A percentile compares a stretch with the other conserved stretches of the same genome.
Evolutionary conservation across 2,113 vertebrate genomes (phyloP).

Genomic region (Chaenogobius annularis): DNA sequence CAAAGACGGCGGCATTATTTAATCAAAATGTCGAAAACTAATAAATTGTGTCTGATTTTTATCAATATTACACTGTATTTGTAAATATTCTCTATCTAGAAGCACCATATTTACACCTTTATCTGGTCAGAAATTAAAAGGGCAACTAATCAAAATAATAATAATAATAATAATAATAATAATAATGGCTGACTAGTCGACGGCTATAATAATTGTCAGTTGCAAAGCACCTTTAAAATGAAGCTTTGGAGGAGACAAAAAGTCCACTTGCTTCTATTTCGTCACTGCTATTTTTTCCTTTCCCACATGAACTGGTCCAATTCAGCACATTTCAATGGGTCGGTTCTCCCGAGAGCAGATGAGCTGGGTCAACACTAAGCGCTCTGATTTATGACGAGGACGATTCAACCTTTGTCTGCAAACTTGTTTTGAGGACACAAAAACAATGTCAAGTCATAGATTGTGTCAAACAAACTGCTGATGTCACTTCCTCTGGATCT

Average conservation of each 20-base stretch:
- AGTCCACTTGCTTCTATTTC: slow-evolving; percentile 18
- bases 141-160: no score
- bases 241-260: not conserved
- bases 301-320: slow-evolving; percentile 62
- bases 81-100: no score
- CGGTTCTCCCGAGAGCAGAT: slow-evolving; percentile 41
- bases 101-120: no score
- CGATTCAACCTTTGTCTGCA: not conserved
- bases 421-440: not conserved
- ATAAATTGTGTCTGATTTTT: no score
- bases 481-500: not conserved
- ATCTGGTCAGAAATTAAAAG: no score
- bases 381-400: slow-evolving; percentile 4
- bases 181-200: no score
- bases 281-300: slow-evolving; percentile 70
- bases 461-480: not conserved
- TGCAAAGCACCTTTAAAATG: no score
- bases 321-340: slow-evolving; percentile 43
- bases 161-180: no score
- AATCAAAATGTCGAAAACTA: no score
- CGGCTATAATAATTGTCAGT: no score
- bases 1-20: no score
- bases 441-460: not conserved
- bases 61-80: no score
- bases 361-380: slow-evolving; percentile 40